Base-by-base conservation (phyloP, 2,797 vertebrate species). In the Macropodus opercularis region DNA sequence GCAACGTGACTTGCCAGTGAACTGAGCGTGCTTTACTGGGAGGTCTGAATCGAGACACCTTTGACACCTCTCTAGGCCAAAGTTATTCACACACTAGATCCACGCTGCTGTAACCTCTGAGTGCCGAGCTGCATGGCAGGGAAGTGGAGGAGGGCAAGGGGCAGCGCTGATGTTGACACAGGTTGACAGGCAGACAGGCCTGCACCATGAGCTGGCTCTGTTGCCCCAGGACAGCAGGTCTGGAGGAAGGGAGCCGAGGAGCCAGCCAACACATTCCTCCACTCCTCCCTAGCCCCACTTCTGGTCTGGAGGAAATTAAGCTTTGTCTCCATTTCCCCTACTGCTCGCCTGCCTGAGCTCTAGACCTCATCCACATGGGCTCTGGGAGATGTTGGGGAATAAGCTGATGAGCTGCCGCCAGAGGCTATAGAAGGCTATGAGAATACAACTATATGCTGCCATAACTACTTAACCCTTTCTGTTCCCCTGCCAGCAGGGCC, bases 291-390 rank as follows among this genome's bases (percentile, higher is more conserved):
- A 32, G 41, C 68, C 70, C 51, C 59, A 63, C 60, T 50, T 67
- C 75, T 75, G 75, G 80, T 83, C 82, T 89, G 84, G 75, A 83
- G 84, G 82, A 92, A 91, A 92, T 90, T 83, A 90, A 79, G 77
- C 60, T 68, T 77, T 15, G 62, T 83, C 84, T 89, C 80, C 58
- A 86, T 85, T 85, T 87, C 83, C 71, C 80, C 57, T 73, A 38
- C 60, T 14, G 29, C 64, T 74, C 70, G 62, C 60, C 74, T 76
- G 79, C 19, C 47, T 53, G 29, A 62, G 65, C 77, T 43, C 38
- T 22, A 72, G 62, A 62, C 83, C 63, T 72, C 61, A 70, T 72
- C 72, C 77, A 48, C 48, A 35, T 6, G 12, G 69, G 64, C 57
- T 59, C 75, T 75, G 17, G 40, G 70, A 80, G 78, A 85, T 75